phyloP scores from a whole-genome alignment of 2,888 invertebrate species.

The Amiota mariae region DNA sequence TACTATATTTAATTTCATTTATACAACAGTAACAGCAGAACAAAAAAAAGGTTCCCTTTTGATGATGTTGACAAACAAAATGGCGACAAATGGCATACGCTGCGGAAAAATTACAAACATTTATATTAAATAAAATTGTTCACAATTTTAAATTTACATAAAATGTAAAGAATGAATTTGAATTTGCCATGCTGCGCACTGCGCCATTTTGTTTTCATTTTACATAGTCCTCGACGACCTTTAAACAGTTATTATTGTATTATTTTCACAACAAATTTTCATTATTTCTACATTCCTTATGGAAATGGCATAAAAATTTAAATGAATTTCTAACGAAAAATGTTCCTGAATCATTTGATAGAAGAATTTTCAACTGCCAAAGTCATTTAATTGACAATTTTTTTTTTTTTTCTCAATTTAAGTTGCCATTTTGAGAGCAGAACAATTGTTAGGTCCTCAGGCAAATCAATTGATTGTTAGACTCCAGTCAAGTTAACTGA shows the following conservation, averaged over 20 bases:
- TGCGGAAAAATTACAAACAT: conserved; percentile 51
- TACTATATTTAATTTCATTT: conserved; percentile 24
- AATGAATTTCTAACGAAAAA: conserved; percentile 42
- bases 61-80: conserved; percentile 18
- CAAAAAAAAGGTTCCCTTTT: too few relatives aligned
- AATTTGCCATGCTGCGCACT: conserved; percentile 32
- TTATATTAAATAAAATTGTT: conserved; percentile 42
- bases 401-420: conserved; percentile 45
- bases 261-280: conserved; percentile 13
- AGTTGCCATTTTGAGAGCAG: not conserved
- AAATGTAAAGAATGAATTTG: conserved; percentile 37
- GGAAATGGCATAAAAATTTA: conserved; percentile 44
- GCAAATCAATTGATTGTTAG: conserved; percentile 58
- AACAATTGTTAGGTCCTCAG: not conserved
- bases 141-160: conserved; percentile 50
- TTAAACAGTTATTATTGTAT: not conserved
- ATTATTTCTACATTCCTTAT: not conserved
- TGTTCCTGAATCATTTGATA: not conserved
- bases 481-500: conserved; percentile 29
- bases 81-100: conserved; percentile 35
- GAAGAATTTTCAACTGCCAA: not conserved
- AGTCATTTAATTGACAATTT: conserved; percentile 58
- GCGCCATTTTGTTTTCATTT: conserved; percentile 21
- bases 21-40: too few relatives aligned
- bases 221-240: not conserved